Evolutionary conservation across 2,797 vertebrate genomes (phyloP).

Genomic region (Balearica regulorum): DNA sequence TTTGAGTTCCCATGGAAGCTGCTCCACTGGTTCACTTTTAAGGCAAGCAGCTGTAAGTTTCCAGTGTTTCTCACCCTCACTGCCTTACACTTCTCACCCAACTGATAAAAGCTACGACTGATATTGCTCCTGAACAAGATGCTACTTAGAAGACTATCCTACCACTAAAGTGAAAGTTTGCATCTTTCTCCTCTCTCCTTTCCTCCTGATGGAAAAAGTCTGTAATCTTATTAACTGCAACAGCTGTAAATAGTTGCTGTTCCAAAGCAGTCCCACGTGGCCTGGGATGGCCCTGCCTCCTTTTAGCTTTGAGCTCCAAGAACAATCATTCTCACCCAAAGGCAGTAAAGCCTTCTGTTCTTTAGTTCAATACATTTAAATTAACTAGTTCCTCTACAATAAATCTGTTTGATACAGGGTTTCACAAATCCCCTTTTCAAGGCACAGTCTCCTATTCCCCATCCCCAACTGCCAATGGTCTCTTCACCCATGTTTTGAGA

Average conservation of each 20-base stretch:
- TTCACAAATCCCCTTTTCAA: not conserved
- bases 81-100: not conserved
- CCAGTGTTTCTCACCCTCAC: not conserved
- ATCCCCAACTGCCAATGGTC: not conserved
- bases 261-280: constrained; percentile 13
- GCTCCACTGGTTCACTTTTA: not conserved
- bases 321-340: not conserved
- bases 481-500: not conserved
- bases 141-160: not conserved
- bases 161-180: constrained; percentile 50
- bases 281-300: not conserved
- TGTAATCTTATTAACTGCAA: constrained; percentile 58
- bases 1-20: not conserved
- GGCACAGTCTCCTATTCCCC: not conserved
- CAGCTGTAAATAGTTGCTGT: constrained; percentile 58
- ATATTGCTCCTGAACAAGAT: not conserved
- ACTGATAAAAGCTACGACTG: not conserved
- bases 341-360: not conserved
- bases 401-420: not conserved
- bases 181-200: constrained; percentile 16
- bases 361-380: not conserved
- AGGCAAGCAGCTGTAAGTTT: not conserved
- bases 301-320: not conserved
- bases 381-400: not conserved
- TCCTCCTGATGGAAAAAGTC: constrained; percentile 37